Evolutionary conservation across 1,140 invertebrate species (phyloP).

Genomic region (Stratiolaelaps scimitus): DNA sequence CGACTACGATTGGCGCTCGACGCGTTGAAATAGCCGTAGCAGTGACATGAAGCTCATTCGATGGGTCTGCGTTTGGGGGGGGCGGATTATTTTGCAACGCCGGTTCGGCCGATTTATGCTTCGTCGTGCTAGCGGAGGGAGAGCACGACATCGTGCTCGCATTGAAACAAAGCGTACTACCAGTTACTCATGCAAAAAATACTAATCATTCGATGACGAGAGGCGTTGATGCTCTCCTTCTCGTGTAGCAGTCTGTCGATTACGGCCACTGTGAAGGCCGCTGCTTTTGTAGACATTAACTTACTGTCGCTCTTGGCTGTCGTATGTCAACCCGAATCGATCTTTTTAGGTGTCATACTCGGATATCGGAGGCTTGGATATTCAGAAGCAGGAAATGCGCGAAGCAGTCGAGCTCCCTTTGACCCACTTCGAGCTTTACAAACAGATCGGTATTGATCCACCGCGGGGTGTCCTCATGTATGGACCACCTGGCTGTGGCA

Average conservation of each 20-base stretch:
- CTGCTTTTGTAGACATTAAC: too few relatives aligned
- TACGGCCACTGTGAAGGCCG: too few relatives aligned
- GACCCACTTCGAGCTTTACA: slow-evolving; percentile 97
- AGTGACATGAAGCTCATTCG: slow-evolving; percentile 25
- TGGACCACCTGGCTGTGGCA: slow-evolving; percentile 84
- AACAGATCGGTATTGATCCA: slow-evolving; percentile 93
- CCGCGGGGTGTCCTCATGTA: slow-evolving; percentile 96
- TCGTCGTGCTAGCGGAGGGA: slow-evolving; percentile 27
- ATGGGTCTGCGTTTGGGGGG: neutral
- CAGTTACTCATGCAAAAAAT: too few relatives aligned
- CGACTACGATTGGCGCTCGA: too few relatives aligned
- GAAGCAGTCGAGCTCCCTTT: slow-evolving; percentile 96
- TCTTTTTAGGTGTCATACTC: slow-evolving; percentile 66
- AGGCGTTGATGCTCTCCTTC: too few relatives aligned
- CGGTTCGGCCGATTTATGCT: neutral
- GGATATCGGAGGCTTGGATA: slow-evolving; percentile 98
- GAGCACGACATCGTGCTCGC: too few relatives aligned
- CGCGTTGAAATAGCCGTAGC: too few relatives aligned
- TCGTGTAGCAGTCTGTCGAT: too few relatives aligned
- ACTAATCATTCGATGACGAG: too few relatives aligned
- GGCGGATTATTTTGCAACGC: slow-evolving; percentile 1
- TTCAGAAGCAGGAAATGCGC: slow-evolving; percentile 97
- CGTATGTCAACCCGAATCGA: slow-evolving; percentile 55
- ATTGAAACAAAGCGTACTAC: too few relatives aligned
- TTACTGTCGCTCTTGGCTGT: neutral